Percentiles rank a stretch among this genome's conserved stretches.
These are phyloP conservation scores for Sebastes hubbsi DNA, from an alignment of 2,797 vertebrate species.

Conservation along the genomic window DNA sequence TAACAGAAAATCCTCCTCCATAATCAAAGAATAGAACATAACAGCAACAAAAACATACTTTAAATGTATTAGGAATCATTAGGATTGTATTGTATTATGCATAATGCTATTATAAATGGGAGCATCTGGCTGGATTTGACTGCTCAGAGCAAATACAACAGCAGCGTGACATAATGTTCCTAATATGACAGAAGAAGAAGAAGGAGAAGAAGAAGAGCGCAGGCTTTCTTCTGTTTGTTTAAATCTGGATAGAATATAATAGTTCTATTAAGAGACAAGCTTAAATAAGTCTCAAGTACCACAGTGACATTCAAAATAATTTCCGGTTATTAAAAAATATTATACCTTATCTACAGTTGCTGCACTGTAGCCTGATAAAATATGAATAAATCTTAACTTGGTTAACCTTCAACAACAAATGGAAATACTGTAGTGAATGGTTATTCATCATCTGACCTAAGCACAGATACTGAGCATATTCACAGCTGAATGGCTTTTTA, in stretches of 20 bases:
- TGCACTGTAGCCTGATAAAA: neutral
- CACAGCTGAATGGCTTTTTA: neutral
- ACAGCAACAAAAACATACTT: neutral
- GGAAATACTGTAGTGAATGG: neutral
- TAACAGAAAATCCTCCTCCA: neutral
- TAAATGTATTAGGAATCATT: neutral
- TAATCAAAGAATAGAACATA: neutral
- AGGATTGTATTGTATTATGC: neutral
- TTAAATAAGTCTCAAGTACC: neutral
- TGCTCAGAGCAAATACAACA: neutral
- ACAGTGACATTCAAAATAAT: neutral
- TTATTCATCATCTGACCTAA: neutral
- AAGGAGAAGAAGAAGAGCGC: neutral
- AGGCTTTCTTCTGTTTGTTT: neutral
- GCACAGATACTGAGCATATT: neutral
- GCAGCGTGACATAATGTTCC: neutral
- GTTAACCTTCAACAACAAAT: neutral
- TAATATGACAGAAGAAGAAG: neutral
- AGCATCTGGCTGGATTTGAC: neutral
- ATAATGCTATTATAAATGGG: constrained; percentile 9
- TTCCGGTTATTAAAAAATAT: neutral
- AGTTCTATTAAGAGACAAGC: neutral
- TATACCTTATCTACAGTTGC: neutral
- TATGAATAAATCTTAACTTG: neutral
- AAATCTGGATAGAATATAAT: neutral